Evolutionary conservation across 2,888 invertebrate species (phyloP), one percentile per base, ranked within the genome.

Genomic region (Rapana venosa): DNA sequence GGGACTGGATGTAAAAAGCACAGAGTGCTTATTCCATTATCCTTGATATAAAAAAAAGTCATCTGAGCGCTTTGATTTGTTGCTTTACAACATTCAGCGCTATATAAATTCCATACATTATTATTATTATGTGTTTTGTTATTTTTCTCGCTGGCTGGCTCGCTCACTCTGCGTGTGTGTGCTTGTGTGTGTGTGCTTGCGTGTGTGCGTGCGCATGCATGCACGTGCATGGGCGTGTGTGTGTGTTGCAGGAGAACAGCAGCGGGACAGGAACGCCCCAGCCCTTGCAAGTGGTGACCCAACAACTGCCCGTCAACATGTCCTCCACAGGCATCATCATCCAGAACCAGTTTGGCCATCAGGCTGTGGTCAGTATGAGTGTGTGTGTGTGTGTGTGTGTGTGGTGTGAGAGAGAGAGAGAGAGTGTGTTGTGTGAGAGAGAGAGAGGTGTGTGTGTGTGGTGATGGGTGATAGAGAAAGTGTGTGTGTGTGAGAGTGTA

Each of bases 321-420:
- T 87, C 92, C 17, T 85, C 91, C 17, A 66, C 90, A 5, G 94
- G 94, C 15, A 93, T 94, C 86, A 93, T 95, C 77, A 91, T 95
- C 22, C 95, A 95, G 91, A 94, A 93, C 88, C 94, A 94, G 90
- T 94, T 94, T 92, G 94, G 94, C 0, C 95, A 95, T 83, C 94
- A 93, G 88, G 92, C 94, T 83, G 93, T 94, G 93, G 94, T 94
- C 32, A 79, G 77, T 26, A 13, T 47, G 47, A 5, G 47, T 47
- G 22, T 61, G 61, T 61, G 11, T 61, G 61, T 61, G 77, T 77
- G 77, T 77, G 77, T 22, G 77, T 77, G 77, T 15, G 77, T 15
- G 77, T 15, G 8, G 77, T n/a, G 77, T 15, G 77, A 2, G 77
- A 4, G 32, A 30, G 77, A 26, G 77, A 26, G 22, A 15, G 58